Conservation (phyloP, 2,888 invertebrate genomes). For the Lamellibrachia columna region DNA sequence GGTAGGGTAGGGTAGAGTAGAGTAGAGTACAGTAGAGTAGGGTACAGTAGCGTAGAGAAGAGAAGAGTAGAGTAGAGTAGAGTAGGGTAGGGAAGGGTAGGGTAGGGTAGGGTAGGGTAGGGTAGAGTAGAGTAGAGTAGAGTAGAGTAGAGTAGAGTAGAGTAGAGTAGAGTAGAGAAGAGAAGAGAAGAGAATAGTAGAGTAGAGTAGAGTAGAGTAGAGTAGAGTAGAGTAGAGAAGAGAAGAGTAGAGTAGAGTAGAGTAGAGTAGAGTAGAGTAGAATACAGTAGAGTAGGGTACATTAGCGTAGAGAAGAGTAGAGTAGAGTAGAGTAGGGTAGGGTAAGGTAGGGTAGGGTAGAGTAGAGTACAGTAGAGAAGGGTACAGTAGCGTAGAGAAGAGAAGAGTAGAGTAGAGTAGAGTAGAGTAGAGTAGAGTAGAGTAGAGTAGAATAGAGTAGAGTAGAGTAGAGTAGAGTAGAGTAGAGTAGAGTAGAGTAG, state of each 20-base stretch:
- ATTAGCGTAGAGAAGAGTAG: too few species aligned
- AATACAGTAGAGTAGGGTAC: too few species aligned
- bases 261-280: neutral
- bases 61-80: neutral
- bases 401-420: constrained; percentile 19
- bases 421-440: neutral
- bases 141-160: constrained; percentile 2
- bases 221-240: neutral
- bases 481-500: constrained; percentile 10
- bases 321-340: neutral
- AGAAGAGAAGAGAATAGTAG: too few species aligned
- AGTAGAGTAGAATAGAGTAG: constrained; percentile 2
- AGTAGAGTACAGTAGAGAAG: neutral
- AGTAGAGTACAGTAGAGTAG: neutral
- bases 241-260: neutral
- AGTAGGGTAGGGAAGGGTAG: neutral
- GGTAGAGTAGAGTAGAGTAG: neutral
- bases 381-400: too few species aligned
- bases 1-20: constrained; percentile 22
- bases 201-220: neutral
- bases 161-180: neutral
- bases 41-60: too few species aligned
- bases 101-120: neutral
- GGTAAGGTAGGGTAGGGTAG: neutral
- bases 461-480: constrained; percentile 18